Evolutionary conservation across 2,113 vertebrate species (phyloP).

Genomic region (Vulpes lagopus): DNA sequence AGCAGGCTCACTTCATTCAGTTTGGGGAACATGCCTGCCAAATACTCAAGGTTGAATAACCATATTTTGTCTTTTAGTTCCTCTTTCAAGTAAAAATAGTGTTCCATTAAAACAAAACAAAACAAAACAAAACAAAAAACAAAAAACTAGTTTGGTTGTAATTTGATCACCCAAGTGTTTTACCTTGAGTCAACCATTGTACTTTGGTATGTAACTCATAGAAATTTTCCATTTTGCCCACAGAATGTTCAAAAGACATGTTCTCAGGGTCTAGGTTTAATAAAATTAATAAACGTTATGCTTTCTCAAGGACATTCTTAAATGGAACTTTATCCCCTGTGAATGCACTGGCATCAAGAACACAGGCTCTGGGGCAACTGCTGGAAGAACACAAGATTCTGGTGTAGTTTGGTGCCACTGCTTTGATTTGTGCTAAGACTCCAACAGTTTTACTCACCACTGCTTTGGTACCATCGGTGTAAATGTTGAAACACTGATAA

Average conservation of each 20-base stretch:
- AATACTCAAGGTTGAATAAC: neutral
- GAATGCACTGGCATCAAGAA: neutral
- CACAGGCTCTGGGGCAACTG: neutral
- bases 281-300: neutral
- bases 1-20: neutral
- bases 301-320: neutral
- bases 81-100: neutral
- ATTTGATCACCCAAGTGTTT: neutral
- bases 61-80: neutral
- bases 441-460: neutral
- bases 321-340: accelerated
- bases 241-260: neutral
- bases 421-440: neutral
- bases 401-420: neutral
- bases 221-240: neutral
- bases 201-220: neutral
- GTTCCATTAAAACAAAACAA: neutral
- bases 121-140: neutral
- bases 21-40: neutral
- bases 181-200: neutral
- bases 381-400: neutral
- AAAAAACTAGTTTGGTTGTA: neutral
- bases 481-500: neutral
- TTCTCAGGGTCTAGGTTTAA: neutral
- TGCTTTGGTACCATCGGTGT: neutral